Base-by-base conservation (phyloP, 2,113 vertebrate species). In the Bambusicola thoracicus region DNA sequence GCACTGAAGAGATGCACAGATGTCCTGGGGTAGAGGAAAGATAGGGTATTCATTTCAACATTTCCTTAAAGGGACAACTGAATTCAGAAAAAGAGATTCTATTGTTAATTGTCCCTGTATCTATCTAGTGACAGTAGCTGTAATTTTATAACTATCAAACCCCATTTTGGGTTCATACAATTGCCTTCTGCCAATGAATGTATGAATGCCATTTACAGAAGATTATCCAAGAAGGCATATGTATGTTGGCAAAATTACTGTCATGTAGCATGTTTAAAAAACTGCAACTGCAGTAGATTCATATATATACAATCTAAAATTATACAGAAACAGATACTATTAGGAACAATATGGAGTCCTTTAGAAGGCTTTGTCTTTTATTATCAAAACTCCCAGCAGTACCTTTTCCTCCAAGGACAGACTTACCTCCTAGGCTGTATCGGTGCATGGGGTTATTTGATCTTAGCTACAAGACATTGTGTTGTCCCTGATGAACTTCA, bases 131-230 rank as follows among this genome's bases (percentile, higher is more conserved):
- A 63, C 25, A 19, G 38, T 40, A 63, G 7, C 4, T 87, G 53
- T 77, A 70, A 70, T 89, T 73, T 22, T 38, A 15, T 77, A 77
- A 40, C 68, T 82, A 81, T 46, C 22, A 91, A 72, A 66, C 30
- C 29, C 85, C 61, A 75, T 14, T 62, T 65, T 77, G 29, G 79
- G 8, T 8, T 29, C 46, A n/a, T 59, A 77, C 29, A 20, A 12
- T 81, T 92, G 6, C 6, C 29, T 87, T 94, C 44, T 63, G 11
- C 17, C 34, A 32, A 55, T 70, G 14, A 62, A 59, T 44, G 14
- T 67, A 67, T 74, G 16, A 62, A 59, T 46, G 16, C 59, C 74
- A 43, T 21, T 70, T 5, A 27, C n/a, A 27, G 16, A 58, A 74
- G 40, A 69, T 5, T 73, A 51, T 36, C 10, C 36, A 38, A 78